These are phyloP conservation scores for Habrosyne pyritoides DNA, from an alignment of 2,888 invertebrate genomes.

Conservation along the genomic window DNA sequence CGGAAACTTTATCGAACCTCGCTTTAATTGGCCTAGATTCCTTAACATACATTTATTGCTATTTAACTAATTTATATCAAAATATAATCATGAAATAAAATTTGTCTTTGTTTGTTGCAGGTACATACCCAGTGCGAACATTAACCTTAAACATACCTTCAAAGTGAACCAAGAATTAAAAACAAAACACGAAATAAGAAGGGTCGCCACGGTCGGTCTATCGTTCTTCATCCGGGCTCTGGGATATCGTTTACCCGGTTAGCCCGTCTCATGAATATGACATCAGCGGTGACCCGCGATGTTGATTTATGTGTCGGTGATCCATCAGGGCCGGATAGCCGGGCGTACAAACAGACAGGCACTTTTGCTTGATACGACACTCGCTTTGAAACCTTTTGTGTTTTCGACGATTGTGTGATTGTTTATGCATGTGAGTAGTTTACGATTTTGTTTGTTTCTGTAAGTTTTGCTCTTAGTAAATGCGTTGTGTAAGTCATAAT, in stretches of 20 bases:
- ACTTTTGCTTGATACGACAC: slow-evolving; percentile 44
- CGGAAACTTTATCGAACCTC: neutral
- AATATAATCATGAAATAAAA: neutral
- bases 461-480: slow-evolving; percentile 1
- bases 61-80: neutral
- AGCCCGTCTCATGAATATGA: slow-evolving; percentile 74
- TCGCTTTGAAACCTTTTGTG: slow-evolving; percentile 36
- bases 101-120: slow-evolving; percentile 64
- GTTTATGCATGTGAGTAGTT: slow-evolving; percentile 56
- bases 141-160: slow-evolving; percentile 42
- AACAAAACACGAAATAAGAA: slow-evolving; percentile 55
- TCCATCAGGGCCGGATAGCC: slow-evolving; percentile 60
- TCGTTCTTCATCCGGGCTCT: slow-evolving; percentile 35
- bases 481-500: neutral
- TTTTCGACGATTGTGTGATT: slow-evolving; percentile 56
- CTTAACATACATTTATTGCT: neutral
- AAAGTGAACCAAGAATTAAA: slow-evolving; percentile 52
- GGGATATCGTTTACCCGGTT: slow-evolving; percentile 51
- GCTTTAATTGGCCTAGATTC: neutral
- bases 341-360: slow-evolving; percentile 40
- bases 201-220: slow-evolving; percentile 36
- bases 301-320: slow-evolving; percentile 70
- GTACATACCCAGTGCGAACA: slow-evolving; percentile 40
- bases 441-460: slow-evolving; percentile 4
- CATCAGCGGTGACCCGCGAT: slow-evolving; percentile 69